A percentile compares a stretch with the other conserved stretches of the same genome.
These are phyloP conservation scores for Ploceus nigricollis DNA, from an alignment of 2,113 vertebrate genomes.

Conservation along the genomic window DNA sequence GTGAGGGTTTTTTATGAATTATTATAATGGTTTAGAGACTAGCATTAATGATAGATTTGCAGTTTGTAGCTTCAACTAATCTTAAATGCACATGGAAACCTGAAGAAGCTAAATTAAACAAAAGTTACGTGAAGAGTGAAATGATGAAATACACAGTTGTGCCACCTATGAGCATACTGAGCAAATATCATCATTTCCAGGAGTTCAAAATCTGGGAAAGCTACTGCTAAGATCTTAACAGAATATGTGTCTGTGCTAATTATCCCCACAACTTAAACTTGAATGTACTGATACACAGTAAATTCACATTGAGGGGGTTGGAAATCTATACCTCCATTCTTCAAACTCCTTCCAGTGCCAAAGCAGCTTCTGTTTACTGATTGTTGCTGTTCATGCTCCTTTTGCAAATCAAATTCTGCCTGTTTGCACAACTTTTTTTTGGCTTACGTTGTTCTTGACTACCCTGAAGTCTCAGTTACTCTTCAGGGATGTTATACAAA, in stretches of 20 bases:
- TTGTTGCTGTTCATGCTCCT: not conserved
- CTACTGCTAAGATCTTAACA: not conserved
- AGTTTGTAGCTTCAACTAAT: not conserved
- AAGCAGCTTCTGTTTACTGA: not conserved
- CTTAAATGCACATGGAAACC: not conserved
- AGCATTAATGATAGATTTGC: not conserved
- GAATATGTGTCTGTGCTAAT: not conserved
- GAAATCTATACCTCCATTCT: not conserved
- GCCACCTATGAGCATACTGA: not conserved
- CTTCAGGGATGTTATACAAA: not conserved
- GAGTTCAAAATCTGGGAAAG: not conserved
- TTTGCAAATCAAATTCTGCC: not conserved
- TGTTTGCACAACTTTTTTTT: not conserved
- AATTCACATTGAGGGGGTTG: fast-evolving
- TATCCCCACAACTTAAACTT: not conserved
- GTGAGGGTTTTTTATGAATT: not conserved
- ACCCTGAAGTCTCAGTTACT: not conserved
- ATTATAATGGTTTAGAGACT: not conserved
- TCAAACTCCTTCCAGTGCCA: not conserved
- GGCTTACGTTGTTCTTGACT: fast-evolving
- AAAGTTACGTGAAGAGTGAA: not conserved
- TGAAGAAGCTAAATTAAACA: not conserved
- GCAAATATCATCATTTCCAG: not conserved
- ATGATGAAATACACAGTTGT: not conserved
- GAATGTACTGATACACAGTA: not conserved